These are phyloP conservation scores for Laterallus jamaicensis DNA, from an alignment of 2,113 vertebrate species.

Conservation along the genomic window DNA sequence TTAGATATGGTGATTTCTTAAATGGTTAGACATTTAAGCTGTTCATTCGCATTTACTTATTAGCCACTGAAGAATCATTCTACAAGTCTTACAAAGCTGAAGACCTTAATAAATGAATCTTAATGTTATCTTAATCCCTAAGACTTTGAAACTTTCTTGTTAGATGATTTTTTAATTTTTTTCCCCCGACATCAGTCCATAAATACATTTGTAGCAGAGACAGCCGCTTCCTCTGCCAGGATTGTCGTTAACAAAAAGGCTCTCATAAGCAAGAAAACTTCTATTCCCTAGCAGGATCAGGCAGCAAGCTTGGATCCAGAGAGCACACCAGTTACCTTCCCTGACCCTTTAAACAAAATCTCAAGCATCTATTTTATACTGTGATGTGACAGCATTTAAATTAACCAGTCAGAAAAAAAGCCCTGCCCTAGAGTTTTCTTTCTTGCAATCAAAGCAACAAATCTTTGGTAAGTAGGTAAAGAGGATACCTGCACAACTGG, in stretches of 20 bases:
- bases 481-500: constrained; percentile 25
- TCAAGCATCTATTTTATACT: background rate
- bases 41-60: background rate
- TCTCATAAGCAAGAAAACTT: background rate
- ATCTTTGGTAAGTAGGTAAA: constrained; percentile 16
- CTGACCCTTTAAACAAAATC: background rate
- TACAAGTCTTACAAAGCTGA: background rate
- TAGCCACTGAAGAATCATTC: background rate
- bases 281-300: background rate
- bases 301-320: background rate
- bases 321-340: background rate
- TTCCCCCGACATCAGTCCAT: background rate
- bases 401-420: background rate
- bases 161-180: background rate
- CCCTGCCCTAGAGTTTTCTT: background rate
- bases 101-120: background rate
- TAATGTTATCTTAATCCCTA: background rate
- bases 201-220: background rate
- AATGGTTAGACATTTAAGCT: background rate
- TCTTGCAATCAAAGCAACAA: background rate
- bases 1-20: background rate
- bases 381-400: background rate
- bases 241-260: background rate
- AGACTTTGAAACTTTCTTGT: background rate
- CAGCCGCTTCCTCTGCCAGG: background rate